A percentile compares a stretch with the other conserved stretches of the same genome.
phyloP scores from a whole-genome alignment of 2,888 invertebrate species.

The Amblyjoppa proteus region DNA sequence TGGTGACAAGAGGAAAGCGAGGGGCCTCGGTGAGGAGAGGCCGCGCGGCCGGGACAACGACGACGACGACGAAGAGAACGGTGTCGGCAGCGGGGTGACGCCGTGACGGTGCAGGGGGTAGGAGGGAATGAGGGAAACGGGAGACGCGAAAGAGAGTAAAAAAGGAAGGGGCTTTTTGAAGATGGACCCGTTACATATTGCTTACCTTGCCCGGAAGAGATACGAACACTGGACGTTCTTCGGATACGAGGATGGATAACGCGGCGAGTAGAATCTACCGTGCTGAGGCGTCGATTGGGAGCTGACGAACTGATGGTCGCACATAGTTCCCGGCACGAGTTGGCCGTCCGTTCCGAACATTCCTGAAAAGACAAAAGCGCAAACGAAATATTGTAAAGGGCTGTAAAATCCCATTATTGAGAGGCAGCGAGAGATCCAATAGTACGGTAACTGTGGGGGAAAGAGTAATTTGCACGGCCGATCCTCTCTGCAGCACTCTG shows the following conservation, averaged over 20 bases:
- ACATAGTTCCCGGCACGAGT: constrained; percentile 91
- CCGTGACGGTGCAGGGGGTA: constrained; percentile 44
- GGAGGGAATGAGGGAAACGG: constrained; percentile 19
- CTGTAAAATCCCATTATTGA: constrained; percentile 73
- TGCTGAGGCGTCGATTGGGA: constrained; percentile 89
- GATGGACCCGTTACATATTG: constrained; percentile 27
- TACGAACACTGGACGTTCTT: constrained; percentile 96
- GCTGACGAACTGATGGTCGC: constrained; percentile 94
- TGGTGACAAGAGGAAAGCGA: constrained; percentile 72
- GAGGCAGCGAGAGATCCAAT: constrained; percentile 1
- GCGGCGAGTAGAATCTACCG: constrained; percentile 95
- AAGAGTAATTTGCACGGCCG: constrained; percentile 38
- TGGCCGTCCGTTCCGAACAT: constrained; percentile 93
- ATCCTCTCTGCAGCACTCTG: not conserved
- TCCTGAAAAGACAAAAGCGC: constrained; percentile 87
- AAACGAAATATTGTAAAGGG: constrained; percentile 19
- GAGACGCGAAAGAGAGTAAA: constrained; percentile 27
- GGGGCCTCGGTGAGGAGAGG: constrained; percentile 63
- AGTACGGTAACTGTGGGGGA: constrained; percentile 6
- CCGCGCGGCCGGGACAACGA: constrained; percentile 60
- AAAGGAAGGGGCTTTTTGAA: constrained; percentile 27
- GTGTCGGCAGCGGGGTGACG: constrained; percentile 19
- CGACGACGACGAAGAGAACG: constrained; percentile 6
- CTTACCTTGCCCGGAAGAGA: constrained; percentile 94
- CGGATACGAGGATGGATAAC: constrained; percentile 98